Evolutionary conservation across 1,140 invertebrate genomes (phyloP).

Genomic region (Bombus vancouverensis): DNA sequence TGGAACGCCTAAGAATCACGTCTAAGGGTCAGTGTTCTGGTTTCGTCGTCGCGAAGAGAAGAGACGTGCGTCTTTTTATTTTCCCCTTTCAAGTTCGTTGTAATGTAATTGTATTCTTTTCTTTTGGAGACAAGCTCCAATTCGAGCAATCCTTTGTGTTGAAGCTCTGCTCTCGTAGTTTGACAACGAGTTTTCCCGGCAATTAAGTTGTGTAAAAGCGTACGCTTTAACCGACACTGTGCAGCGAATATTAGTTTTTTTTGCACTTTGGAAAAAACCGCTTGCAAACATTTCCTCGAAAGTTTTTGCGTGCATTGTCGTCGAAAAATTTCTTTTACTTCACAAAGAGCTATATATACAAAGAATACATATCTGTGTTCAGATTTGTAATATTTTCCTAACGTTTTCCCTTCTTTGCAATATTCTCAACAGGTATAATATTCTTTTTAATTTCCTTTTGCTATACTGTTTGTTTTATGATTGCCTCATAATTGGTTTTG

Average conservation of each 20-base stretch:
- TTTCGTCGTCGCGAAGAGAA: not conserved
- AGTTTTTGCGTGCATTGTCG: not conserved
- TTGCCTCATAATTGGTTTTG: too few species aligned
- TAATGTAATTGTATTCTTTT: constrained; percentile 33
- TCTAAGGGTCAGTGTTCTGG: constrained; percentile 4
- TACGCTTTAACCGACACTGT: not conserved
- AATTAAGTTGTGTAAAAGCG: constrained; percentile 6
- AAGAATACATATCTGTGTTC: not conserved
- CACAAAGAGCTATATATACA: too few species aligned
- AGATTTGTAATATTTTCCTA: too few species aligned
- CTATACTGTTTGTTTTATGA: too few species aligned
- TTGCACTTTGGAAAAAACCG: not conserved
- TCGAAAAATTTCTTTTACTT: not conserved
- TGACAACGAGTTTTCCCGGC: constrained; percentile 12
- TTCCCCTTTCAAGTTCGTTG: not conserved
- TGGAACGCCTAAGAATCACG: not conserved
- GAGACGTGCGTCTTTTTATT: not conserved
- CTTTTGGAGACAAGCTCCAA: constrained; percentile 12
- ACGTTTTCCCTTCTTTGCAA: too few species aligned
- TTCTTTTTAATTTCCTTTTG: too few species aligned
- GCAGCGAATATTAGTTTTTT: not conserved
- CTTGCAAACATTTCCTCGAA: not conserved
- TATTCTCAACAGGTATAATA: too few species aligned
- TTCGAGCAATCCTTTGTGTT: constrained; percentile 5
- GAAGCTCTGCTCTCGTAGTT: not conserved